A percentile compares a stretch with the other conserved stretches of the same genome.
Evolutionary conservation across 92 coral and sea anemone genomes (phyloP).

Genomic region (Micromussa lordhowensis): DNA sequence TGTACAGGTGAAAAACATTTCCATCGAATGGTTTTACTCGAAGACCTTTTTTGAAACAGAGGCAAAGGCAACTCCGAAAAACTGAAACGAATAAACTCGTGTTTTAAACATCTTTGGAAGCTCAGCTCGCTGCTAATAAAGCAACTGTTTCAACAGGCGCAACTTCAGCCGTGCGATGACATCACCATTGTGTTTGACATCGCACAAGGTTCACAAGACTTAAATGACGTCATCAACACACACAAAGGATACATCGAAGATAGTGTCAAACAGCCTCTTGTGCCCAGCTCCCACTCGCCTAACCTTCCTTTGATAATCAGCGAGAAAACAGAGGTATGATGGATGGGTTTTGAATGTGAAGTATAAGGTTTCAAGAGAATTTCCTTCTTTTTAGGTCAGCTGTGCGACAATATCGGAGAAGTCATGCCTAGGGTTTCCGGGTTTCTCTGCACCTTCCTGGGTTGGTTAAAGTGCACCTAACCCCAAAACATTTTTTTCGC

Average conservation of each 20-base stretch:
- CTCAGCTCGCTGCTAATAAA: not conserved
- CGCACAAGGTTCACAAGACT: constrained; percentile 45
- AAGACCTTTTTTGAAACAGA: too few species aligned
- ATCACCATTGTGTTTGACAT: constrained; percentile 93
- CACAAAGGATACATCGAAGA: constrained; percentile 75
- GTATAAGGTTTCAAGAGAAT: not conserved
- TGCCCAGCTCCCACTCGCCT: constrained; percentile 54
- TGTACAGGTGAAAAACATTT: too few species aligned
- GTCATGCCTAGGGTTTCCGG: not conserved
- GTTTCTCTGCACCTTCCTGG: not conserved
- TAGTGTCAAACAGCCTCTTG: constrained; percentile 79
- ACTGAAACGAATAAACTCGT: not conserved
- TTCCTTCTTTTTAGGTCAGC: too few species aligned
- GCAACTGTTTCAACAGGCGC: constrained; percentile 67
- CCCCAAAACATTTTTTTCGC: too few species aligned
- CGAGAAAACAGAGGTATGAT: constrained; percentile 77
- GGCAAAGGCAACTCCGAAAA: too few species aligned
- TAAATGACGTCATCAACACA: constrained; percentile 56
- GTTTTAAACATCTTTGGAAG: not conserved
- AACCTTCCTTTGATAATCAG: constrained; percentile 72
- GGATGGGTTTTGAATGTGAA: not conserved
- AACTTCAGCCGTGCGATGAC: constrained; percentile 90
- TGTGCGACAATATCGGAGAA: not conserved
- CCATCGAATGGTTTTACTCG: too few species aligned
- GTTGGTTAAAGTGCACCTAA: too few species aligned